Conservation (phyloP, 1,140 invertebrate species). For the Diachasma alloeum region DNA sequence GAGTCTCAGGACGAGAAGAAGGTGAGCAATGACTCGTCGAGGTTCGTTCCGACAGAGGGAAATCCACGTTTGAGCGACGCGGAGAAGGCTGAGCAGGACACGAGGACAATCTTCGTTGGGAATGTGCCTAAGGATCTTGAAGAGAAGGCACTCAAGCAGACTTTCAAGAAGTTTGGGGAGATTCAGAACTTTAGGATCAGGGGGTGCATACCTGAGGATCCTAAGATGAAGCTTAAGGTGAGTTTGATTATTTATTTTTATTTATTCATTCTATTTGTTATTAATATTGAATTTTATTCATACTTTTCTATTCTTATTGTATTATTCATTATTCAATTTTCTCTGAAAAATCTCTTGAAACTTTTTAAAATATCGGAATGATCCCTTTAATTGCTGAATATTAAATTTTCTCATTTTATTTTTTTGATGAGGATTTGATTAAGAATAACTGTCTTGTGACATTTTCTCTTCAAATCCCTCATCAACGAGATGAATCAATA, state of each 20-base stretch:
- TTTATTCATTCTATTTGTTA: neutral
- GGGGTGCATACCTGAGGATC: conserved; percentile 67
- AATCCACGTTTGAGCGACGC: conserved; percentile 12
- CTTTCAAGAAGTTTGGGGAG: conserved; percentile 70
- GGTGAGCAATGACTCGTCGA: conserved; percentile 5
- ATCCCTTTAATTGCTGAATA: too few species aligned
- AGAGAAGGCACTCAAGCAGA: conserved; percentile 42
- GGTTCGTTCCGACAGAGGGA: neutral
- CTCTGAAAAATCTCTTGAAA: too few species aligned
- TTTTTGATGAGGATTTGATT: too few species aligned
- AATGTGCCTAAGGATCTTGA: conserved; percentile 69
- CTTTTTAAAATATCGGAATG: too few species aligned
- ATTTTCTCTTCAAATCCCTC: too few species aligned
- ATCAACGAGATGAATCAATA: too few species aligned
- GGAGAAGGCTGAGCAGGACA: conserved; percentile 45
- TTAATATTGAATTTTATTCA: neutral
- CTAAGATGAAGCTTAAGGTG: conserved; percentile 43
- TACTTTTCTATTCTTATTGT: too few species aligned
- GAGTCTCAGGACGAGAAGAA: conserved; percentile 9
- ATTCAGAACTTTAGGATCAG: conserved; percentile 71
- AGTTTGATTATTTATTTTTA: neutral
- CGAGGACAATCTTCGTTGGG: conserved; percentile 73
- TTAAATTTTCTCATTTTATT: too few species aligned
- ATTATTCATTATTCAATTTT: too few species aligned
- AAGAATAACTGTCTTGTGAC: too few species aligned